Base-by-base conservation (phyloP, 53 echinoderm and acorn worm species). In the Mesocentrotus franciscanus region DNA sequence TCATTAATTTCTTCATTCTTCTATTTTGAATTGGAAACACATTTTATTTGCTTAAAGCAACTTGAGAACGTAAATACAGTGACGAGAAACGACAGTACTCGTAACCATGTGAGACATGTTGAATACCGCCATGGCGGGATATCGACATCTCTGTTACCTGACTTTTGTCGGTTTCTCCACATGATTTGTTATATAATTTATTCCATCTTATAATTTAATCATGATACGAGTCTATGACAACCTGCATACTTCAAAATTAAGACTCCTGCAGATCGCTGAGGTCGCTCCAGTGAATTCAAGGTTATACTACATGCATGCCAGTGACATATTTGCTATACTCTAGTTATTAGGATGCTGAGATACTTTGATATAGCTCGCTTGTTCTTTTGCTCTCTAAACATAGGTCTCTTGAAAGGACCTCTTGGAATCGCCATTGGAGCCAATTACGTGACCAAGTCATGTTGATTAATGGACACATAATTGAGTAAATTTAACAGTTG, bases 361-460 rank as follows among this genome's bases (percentile, higher is more conserved):
- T 85, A 57, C 8, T n/a, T 85, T 57, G 4, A 13, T 57, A 85
- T 11, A 2, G 27, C 20, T 58, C 58, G 58, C 1, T 7, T 58
- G 83, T 1, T 17, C 39, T 15, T 36, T 83, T 83, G 42, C 27
- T n/a, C 58, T n/a, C 8, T 49, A 5, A 49, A 49, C 49, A 49
- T 49, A 49, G 49, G 6, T 57, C n/a, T 1, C 49, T 7, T 20
- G 17, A 18, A 42, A 42, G 4, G 5, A 39, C 18, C 36, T 18
- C 8, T 83, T 14, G 58, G 58, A 85, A 85, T 58, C 12, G 7
- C 56, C 56, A 26, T n/a, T 13, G 87, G 56, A 85, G 58, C 87
- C 39, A 58, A 58, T 85, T n/a, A 85, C 87, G 57, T 57, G 87
- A 85, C 56, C 58, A 85, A 56, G 10, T 85, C 58, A 85, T 27